phyloP scores from a whole-genome alignment of 2,797 vertebrate genomes.

The Echeneis naucrates region DNA sequence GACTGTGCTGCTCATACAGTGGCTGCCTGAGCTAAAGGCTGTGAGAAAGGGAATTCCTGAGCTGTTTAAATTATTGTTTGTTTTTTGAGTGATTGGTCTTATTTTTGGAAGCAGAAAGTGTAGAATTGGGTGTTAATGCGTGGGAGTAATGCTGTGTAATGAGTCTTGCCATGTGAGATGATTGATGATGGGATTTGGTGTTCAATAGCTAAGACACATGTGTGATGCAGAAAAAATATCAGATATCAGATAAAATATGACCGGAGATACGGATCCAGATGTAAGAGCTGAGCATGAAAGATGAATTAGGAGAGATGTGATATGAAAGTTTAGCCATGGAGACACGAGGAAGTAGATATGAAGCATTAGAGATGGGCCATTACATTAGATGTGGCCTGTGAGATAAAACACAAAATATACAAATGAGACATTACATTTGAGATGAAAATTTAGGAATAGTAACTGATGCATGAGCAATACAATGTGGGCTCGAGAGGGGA shows the following conservation, averaged over 20 bases:
- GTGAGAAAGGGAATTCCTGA: constrained; percentile 15
- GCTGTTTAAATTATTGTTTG: constrained; percentile 9
- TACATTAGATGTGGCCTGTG: neutral
- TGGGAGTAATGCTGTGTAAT: neutral
- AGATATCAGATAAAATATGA: neutral
- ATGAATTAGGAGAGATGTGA: neutral
- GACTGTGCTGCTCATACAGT: constrained; percentile 13
- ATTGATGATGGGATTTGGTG: neutral
- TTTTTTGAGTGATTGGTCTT: constrained; percentile 20
- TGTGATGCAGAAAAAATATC: neutral
- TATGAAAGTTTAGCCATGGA: neutral
- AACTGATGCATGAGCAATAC: too few relatives aligned
- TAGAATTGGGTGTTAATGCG: constrained; percentile 1
- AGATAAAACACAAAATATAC: neutral
- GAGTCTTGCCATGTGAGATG: neutral
- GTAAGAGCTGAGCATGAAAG: too few relatives aligned
- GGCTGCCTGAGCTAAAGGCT: constrained; percentile 20
- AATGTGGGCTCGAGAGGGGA: too few relatives aligned
- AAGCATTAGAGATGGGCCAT: neutral
- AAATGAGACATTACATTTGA: neutral
- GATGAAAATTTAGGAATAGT: neutral
- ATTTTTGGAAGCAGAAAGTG: constrained; percentile 13
- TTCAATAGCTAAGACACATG: neutral
- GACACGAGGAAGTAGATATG: neutral
- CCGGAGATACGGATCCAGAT: too few relatives aligned